Base-by-base conservation (phyloP, 2,888 invertebrate genomes). In the Agonopterix arenella region DNA sequence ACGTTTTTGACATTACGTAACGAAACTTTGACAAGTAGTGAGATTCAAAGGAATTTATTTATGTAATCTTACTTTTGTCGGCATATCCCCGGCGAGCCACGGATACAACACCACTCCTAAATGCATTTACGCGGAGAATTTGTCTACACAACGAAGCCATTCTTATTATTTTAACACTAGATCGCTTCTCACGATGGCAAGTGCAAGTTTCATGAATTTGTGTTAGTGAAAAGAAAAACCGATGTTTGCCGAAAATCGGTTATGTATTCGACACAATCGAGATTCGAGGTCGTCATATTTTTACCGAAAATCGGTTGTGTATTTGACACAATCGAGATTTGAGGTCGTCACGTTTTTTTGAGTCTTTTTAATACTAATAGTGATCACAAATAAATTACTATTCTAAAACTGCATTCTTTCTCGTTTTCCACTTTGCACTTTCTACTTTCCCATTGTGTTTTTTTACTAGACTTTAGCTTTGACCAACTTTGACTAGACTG, bases 141-240 rank as follows among this genome's bases (percentile, higher is more conserved):
- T 93, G 93, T 85, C 93, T 92, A 89, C 93, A 94, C 77, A 94
- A 83, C 65, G 94, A 93, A 85, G 94, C 94, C 94, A 95, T 95
- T 92, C 54, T 90, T 90, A 67, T 66, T 68, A 64, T 62, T 68
- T 78, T 74, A 57, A 64, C 79, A 84, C 82, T 80, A 79, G 80
- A 83, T 76, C 84, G 83, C 76, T 81, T 86, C 83, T 80, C 64
- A 78, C 82, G 81, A 84, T 76, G 70, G 84, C 83, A 83, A 86
- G 79, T 83, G 78, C 61, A 61, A 60, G 53, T 66, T 67, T 71
- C 11, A 65, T 64, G 65, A 53, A 55, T 55, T 54, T 51, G 40
- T 56, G 53, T 51, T 64, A 69, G 64, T 56, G 60, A 62, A 50
- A 57, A 11, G 47, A 57, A 59, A 62, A 63, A 62, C 56, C 65